Percentiles rank a stretch among this genome's conserved stretches.
These are phyloP conservation scores for Drosophila arizonae DNA, from an alignment of 1,140 invertebrate species.

Conservation along the genomic window DNA sequence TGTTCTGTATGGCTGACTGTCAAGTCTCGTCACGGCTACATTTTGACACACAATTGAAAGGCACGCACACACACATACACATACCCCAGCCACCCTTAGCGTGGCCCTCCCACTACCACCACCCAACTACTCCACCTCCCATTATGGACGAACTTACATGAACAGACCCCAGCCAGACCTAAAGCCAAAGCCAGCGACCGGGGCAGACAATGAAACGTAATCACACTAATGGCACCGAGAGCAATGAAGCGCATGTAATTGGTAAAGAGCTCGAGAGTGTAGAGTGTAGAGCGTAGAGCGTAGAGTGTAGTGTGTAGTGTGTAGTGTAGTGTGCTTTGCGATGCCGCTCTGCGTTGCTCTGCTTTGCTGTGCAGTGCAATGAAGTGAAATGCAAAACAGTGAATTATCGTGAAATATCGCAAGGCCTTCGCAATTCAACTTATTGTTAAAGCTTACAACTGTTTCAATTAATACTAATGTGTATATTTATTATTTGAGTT, in stretches of 20 bases:
- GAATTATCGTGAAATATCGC: constrained; percentile 47
- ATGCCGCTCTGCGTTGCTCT: constrained; percentile 5
- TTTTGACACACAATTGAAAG: constrained; percentile 82
- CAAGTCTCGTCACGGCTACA: constrained; percentile 77
- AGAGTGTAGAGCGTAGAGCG: constrained; percentile 33
- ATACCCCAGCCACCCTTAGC: constrained; percentile 25
- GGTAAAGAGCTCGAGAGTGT: constrained; percentile 79
- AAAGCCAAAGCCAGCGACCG: constrained; percentile 48
- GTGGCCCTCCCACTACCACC: neutral
- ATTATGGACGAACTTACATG: constrained; percentile 27
- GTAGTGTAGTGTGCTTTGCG: constrained; percentile 24
- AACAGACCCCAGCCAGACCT: constrained; percentile 26
- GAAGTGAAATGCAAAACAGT: constrained; percentile 52
- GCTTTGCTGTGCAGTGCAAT: constrained; percentile 42
- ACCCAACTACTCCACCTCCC: neutral
- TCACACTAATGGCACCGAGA: constrained; percentile 80
- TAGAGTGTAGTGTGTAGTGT: constrained; percentile 46
- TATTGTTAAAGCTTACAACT: constrained; percentile 17
- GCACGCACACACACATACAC: constrained; percentile 60
- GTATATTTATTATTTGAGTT: no score
- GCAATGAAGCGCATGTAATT: constrained; percentile 81
- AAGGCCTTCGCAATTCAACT: constrained; percentile 14
- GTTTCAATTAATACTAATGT: constrained; percentile 26
- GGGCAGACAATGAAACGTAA: constrained; percentile 80
- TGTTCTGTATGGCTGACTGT: constrained; percentile 55